These are phyloP conservation scores for Hybos culiciformis DNA, from an alignment of 2,888 invertebrate species.

Conservation along the genomic window DNA sequence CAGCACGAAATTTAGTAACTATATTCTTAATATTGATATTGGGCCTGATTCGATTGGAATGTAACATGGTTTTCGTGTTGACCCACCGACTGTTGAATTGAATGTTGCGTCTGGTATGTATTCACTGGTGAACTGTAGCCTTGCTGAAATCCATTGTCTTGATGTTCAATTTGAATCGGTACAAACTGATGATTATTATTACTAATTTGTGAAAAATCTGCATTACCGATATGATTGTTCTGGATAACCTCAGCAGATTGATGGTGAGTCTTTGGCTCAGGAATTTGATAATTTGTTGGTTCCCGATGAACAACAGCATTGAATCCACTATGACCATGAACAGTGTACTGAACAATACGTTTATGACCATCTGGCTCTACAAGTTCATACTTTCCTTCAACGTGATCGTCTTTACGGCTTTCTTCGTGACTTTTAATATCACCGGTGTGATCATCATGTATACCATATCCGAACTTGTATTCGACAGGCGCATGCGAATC, in stretches of 20 bases:
- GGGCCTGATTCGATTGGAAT: too few relatives aligned
- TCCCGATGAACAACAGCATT: slow-evolving; percentile 11
- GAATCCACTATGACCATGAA: slow-evolving; percentile 11
- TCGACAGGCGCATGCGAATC: slow-evolving; percentile 32
- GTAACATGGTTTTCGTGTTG: too few relatives aligned
- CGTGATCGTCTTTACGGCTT: slow-evolving; percentile 11
- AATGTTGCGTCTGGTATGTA: too few relatives aligned
- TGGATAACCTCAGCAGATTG: too few relatives aligned
- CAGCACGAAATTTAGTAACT: too few relatives aligned
- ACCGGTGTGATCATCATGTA: slow-evolving; percentile 39
- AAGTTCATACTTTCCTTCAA: slow-evolving; percentile 10
- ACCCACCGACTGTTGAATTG: too few relatives aligned
- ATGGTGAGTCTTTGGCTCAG: neutral
- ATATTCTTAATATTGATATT: too few relatives aligned
- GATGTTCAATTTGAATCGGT: too few relatives aligned
- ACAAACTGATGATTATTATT: neutral
- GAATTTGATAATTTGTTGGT: slow-evolving; percentile 5
- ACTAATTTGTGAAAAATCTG: neutral
- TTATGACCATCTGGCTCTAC: slow-evolving; percentile 12
- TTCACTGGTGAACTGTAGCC: too few relatives aligned
- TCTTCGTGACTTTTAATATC: slow-evolving; percentile 27
- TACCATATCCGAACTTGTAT: slow-evolving; percentile 38
- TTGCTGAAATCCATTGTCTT: too few relatives aligned
- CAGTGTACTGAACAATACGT: slow-evolving; percentile 12
- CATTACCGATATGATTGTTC: too few relatives aligned